Conservation (phyloP, 2,113 vertebrate genomes). For the Gallinago paraguaiae region DNA sequence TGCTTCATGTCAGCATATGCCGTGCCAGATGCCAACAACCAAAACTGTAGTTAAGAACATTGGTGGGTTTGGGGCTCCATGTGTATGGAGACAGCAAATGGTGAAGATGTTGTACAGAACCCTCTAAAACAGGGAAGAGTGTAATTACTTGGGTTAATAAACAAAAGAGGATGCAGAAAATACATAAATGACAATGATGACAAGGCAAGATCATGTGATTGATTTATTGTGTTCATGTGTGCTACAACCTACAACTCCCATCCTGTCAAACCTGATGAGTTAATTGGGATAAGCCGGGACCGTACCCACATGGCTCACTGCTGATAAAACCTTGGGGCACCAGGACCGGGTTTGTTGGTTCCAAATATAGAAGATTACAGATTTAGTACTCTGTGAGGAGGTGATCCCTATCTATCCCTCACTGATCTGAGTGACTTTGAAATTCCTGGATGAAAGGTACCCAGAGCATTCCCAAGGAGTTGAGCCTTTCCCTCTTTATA, state of each 20-base stretch:
- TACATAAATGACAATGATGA: neutral
- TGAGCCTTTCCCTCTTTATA: neutral
- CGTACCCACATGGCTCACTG: neutral
- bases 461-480: neutral
- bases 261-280: neutral
- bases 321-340: neutral
- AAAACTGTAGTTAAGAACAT: neutral
- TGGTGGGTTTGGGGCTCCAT: neutral
- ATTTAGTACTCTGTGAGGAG: neutral
- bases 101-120: neutral
- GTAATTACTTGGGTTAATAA: neutral
- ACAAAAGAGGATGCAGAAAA: neutral
- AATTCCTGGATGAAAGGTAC: neutral
- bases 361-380: neutral
- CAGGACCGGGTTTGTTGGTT: neutral
- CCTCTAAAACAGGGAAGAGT: accelerated
- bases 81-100: neutral
- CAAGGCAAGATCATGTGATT: neutral
- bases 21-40: constrained; percentile 12
- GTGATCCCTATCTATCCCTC: neutral
- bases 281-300: neutral
- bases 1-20: neutral
- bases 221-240: neutral
- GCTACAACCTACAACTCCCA: neutral
- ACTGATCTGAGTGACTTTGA: neutral